These are phyloP conservation scores for Panzeria rudis DNA, from an alignment of 2,888 invertebrate genomes.

Conservation along the genomic window DNA sequence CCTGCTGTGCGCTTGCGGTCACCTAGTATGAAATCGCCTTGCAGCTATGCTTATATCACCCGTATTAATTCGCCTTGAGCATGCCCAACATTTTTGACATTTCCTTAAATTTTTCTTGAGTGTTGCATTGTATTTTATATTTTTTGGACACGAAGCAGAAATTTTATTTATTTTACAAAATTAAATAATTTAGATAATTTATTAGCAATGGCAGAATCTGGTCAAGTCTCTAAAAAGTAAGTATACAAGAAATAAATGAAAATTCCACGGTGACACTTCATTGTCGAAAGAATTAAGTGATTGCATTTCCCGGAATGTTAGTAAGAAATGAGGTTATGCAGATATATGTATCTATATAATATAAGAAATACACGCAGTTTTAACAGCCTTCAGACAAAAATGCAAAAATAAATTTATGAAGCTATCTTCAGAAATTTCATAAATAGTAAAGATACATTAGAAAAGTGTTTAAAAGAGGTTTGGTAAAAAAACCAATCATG, in stretches of 20 bases:
- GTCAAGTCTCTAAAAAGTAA: conserved; percentile 82
- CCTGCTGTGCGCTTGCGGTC: no score
- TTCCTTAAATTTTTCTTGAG: no score
- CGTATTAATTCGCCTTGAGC: no score
- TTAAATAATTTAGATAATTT: conserved; percentile 9
- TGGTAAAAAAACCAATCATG: conserved; percentile 27
- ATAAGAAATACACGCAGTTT: conserved; percentile 65
- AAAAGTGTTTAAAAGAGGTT: background rate
- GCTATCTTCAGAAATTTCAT: background rate
- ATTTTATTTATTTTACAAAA: conserved; percentile 11
- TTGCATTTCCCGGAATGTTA: background rate
- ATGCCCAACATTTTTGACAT: no score
- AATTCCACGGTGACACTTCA: background rate
- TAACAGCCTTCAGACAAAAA: background rate
- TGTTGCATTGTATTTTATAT: no score
- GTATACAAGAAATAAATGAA: conserved; percentile 65
- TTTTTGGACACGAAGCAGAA: conserved; percentile 50
- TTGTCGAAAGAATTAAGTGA: conserved; percentile 27
- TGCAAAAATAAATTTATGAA: background rate
- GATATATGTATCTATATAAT: no score
- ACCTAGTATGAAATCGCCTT: no score
- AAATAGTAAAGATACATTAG: background rate
- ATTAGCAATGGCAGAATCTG: conserved; percentile 78
- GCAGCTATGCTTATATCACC: no score
- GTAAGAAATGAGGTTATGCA: conserved; percentile 73